Evolutionary conservation across 2,797 vertebrate genomes (phyloP), one percentile per base, ranked within the genome.

Genomic region (Paguma larvata): DNA sequence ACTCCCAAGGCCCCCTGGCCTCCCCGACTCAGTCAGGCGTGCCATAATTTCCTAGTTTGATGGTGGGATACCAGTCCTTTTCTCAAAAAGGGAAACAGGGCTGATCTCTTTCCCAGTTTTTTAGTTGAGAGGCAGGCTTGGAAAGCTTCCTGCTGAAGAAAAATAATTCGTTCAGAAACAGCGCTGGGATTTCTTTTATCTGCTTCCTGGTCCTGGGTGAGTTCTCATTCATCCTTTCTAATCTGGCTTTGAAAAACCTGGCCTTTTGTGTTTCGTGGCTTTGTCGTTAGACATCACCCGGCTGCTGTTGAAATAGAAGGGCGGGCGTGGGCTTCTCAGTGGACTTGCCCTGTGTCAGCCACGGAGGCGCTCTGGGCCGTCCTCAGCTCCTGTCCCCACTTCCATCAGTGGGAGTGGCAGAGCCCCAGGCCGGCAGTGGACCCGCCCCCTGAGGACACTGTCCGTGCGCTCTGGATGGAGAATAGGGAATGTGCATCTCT

Each of bases 201-300:
- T 63, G 2, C 46, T 72, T 85, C 62, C 12, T 94, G 83, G n/a
- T 73, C 86, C 16, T 0, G 41, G 91, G 83, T 89, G 23, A 34
- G 27, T 89, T 87, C 56, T 30, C 78, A 62, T 53, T 68, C 32
- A 34, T n/a, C 91, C 85, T 68, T 89, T 80, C 34, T 10, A 86
- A 41, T 51, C 68, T 94, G 73, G 32, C 75, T 94, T 96, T 88
- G 65, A 32, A 77, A 85, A 93, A 70, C 59, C 85, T 88, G 68
- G 18, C 18, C 41, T 90, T 87, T 73, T 59, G 32, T 87, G 30
- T 78, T 73, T 88, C 53, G 9, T 10, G 89, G n/a, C 67, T 30
- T 91, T 85, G 48, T 93, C 89, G 27, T 87, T 86, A 73, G n/a
- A 38, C 7, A 25, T 87, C n/a, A 38, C 30, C 30, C 11, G 11